Conservation (phyloP, 2,113 vertebrate genomes). For the Nerophis ophidion region DNA sequence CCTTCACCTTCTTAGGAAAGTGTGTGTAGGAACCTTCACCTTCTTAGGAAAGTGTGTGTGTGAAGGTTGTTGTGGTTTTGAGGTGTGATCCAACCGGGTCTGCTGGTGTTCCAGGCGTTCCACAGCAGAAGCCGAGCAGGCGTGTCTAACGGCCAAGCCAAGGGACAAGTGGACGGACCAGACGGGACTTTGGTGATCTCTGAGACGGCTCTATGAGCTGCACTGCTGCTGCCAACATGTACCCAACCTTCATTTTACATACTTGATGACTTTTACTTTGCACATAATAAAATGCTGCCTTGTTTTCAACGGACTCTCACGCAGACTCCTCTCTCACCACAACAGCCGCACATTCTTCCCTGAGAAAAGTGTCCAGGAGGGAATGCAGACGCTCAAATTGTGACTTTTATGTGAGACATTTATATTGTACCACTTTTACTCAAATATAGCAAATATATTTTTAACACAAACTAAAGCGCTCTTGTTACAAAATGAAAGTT, state of each 20-base stretch:
- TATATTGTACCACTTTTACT: too few species aligned
- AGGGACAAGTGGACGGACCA: not conserved
- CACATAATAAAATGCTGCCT: not conserved
- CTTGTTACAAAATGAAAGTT: too few species aligned
- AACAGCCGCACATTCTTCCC: too few species aligned
- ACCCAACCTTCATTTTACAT: constrained; percentile 37
- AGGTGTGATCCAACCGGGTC: too few species aligned
- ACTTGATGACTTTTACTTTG: not conserved
- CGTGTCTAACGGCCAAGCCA: constrained; percentile 22
- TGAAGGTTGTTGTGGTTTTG: too few species aligned
- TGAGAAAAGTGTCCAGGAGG: too few species aligned
- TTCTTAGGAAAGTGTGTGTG: too few species aligned
- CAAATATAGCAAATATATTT: too few species aligned
- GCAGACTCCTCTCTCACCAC: not conserved
- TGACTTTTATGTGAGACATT: not conserved
- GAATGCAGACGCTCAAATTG: not conserved
- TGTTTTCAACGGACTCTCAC: constrained; percentile 1
- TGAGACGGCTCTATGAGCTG: constrained; percentile 62
- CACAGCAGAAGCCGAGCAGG: constrained; percentile 29
- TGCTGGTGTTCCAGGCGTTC: constrained; percentile 42
- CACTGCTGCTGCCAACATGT: not conserved
- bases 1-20: too few species aligned
- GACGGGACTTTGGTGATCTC: constrained; percentile 57
- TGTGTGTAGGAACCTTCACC: too few species aligned
- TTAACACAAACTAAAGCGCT: too few species aligned